Conservation (phyloP, 2,888 invertebrate species). For the Pocota personata region DNA sequence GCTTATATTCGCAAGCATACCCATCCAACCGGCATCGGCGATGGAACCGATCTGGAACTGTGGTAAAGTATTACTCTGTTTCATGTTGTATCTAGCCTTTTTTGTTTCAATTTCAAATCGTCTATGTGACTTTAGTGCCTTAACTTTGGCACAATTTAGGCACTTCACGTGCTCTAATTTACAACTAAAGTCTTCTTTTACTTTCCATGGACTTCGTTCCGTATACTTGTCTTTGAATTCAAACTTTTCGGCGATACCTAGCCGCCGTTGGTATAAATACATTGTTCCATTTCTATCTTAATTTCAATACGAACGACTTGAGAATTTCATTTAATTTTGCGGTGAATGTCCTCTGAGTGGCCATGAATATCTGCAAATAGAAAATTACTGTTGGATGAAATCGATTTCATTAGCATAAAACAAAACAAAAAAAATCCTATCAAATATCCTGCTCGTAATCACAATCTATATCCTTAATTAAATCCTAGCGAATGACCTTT, state of each 20-base stretch:
- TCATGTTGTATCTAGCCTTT: conserved; percentile 4
- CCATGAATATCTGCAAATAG: conserved; percentile 33
- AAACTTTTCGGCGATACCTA: conserved; percentile 18
- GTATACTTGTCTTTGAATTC: conserved; percentile 29
- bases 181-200: background rate
- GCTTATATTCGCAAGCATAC: conserved; percentile 3
- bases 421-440: background rate
- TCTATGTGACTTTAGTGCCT: background rate
- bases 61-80: background rate
- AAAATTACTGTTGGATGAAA: background rate
- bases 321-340: background rate
- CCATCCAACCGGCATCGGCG: conserved; percentile 25
- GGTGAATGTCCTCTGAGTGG: conserved; percentile 16
- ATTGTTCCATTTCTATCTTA: conserved; percentile 47
- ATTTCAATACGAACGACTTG: background rate
- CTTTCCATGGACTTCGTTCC: background rate
- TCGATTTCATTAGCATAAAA: conserved; percentile 10
- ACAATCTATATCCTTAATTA: conserved; percentile 34
- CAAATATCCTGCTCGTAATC: background rate
- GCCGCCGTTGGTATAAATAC: conserved; percentile 23
- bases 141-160: conserved; percentile 21
- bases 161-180: conserved; percentile 8
- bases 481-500: background rate
- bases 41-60: conserved; percentile 18
- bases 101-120: background rate